A percentile compares a stretch with the other conserved stretches of the same genome.
Conservation (phyloP, 2,113 vertebrate genomes). For the Hystrix brachyura region DNA sequence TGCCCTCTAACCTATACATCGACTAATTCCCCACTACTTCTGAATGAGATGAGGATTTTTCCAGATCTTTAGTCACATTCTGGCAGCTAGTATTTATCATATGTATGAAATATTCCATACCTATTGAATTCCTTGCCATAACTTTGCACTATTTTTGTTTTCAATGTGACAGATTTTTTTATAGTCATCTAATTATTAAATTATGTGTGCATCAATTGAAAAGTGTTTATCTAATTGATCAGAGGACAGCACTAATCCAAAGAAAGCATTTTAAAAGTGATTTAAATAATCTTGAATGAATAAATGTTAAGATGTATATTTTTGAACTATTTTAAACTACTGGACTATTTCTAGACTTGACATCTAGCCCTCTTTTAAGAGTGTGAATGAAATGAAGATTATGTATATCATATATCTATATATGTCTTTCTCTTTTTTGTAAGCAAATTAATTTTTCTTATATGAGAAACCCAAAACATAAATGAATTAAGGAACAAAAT, state of each 20-base stretch:
- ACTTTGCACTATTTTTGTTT: not conserved
- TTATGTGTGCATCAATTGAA: not conserved
- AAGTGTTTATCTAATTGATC: not conserved
- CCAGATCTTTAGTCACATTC: not conserved
- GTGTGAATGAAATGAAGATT: not conserved
- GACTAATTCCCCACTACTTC: not conserved
- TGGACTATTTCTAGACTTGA: not conserved
- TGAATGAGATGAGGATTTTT: not conserved
- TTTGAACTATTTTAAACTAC: not conserved
- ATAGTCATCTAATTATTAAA: not conserved
- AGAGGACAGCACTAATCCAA: not conserved
- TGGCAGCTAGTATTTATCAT: not conserved
- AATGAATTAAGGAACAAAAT: not conserved
- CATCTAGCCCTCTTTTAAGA: not conserved
- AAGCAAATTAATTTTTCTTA: not conserved
- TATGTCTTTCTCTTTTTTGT: not conserved
- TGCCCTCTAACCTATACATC: not conserved
- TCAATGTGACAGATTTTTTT: not conserved
- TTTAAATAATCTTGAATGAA: not conserved
- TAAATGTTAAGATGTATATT: not conserved
- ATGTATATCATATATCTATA: not conserved
- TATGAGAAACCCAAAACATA: not conserved
- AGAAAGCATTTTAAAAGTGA: not conserved
- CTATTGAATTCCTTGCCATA: not conserved
- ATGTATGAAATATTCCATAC: not conserved